Evolutionary conservation across 2,888 invertebrate genomes (phyloP).

Genomic region (Pollenia griseotomentosa): DNA sequence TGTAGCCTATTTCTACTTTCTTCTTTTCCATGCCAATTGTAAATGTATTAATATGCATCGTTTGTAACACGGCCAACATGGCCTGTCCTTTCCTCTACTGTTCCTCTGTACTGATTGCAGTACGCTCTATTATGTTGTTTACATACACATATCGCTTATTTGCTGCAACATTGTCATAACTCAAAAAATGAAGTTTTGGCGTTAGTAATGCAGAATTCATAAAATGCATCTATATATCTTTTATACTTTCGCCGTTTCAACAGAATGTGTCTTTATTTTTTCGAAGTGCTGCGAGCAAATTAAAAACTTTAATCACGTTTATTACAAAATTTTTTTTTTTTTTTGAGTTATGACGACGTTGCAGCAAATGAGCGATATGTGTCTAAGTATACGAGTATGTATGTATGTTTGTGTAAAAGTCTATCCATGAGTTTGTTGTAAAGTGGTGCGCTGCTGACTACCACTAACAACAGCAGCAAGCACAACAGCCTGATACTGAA

Average conservation of each 20-base stretch:
- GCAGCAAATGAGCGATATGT: too few species aligned
- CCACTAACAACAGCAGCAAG: conserved; percentile 42
- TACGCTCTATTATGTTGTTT: conserved; percentile 38
- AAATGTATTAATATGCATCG: conserved; percentile 73
- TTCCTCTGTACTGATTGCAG: not conserved
- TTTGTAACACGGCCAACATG: conserved; percentile 64
- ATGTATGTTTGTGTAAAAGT: not conserved
- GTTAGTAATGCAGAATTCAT: too few species aligned
- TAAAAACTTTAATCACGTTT: too few species aligned
- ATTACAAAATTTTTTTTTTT: too few species aligned
- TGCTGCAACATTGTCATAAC: too few species aligned
- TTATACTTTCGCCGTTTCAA: too few species aligned
- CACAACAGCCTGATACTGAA: conserved; percentile 57
- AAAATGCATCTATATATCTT: too few species aligned
- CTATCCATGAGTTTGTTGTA: not conserved
- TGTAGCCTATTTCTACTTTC: conserved; percentile 1
- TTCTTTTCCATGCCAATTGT: conserved; percentile 54
- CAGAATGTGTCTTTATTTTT: too few species aligned
- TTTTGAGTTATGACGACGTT: too few species aligned
- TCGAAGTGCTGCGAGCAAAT: too few species aligned
- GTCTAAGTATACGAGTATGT: not conserved
- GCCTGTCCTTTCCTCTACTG: conserved; percentile 34
- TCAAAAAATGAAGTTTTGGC: too few species aligned
- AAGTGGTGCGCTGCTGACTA: conserved; percentile 2
- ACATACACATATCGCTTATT: not conserved